Evolutionary conservation across 2,888 invertebrate genomes (phyloP).

Genomic region (Acrobasis consociella): DNA sequence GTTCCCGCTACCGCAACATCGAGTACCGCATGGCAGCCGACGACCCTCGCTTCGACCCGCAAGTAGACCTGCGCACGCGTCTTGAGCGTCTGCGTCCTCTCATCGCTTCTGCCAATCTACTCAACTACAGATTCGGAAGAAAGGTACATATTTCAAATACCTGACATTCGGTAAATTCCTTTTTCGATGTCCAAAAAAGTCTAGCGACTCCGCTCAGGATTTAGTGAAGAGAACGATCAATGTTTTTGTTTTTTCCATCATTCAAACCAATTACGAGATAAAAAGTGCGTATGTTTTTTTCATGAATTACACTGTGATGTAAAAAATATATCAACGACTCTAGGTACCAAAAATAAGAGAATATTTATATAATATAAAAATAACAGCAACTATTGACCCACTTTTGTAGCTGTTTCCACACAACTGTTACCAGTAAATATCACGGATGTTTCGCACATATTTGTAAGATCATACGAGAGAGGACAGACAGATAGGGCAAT

Average conservation of each 20-base stretch:
- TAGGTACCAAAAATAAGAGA: too few relatives aligned
- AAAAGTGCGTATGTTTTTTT: too few relatives aligned
- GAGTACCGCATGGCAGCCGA: constrained; percentile 79
- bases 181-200: too few relatives aligned
- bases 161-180: too few relatives aligned
- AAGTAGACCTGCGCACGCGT: constrained; percentile 73
- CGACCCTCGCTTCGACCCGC: constrained; percentile 78
- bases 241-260: too few relatives aligned
- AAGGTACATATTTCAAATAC: constrained; percentile 76
- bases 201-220: too few relatives aligned
- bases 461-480: constrained; percentile 10
- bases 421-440: constrained; percentile 5
- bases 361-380: neutral
- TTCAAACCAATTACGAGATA: too few relatives aligned
- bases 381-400: neutral
- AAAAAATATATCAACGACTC: too few relatives aligned
- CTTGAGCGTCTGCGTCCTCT: constrained; percentile 74
- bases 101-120: constrained; percentile 88
- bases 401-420: neutral
- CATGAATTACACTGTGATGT: too few relatives aligned
- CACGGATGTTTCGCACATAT: neutral
- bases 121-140: constrained; percentile 90
- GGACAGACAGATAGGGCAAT: constrained; percentile 8
- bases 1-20: constrained; percentile 69
- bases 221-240: too few relatives aligned